Evolutionary conservation across 2,113 vertebrate species (phyloP).

Genomic region (Hydrochoerus hydrochaeris): DNA sequence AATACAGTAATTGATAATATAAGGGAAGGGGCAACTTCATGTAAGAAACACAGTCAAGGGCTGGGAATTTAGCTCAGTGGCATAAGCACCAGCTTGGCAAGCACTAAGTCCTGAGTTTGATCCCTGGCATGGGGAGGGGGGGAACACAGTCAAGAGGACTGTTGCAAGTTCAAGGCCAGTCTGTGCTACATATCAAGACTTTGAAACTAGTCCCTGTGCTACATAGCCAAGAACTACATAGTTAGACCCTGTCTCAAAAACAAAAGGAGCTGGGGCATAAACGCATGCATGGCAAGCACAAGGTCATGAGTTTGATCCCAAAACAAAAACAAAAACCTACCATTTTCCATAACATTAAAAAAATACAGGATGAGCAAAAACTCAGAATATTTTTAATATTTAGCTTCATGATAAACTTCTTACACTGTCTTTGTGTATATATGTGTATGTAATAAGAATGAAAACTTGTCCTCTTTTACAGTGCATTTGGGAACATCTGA

Average conservation of each 20-base stretch:
- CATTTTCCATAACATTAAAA: constrained; percentile 1
- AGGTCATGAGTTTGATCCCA: neutral
- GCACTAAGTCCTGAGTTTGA: no score
- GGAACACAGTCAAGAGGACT: neutral
- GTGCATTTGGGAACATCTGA: neutral
- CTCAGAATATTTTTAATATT: constrained; percentile 40
- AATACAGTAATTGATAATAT: neutral
- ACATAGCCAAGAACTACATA: neutral
- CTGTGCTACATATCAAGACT: neutral
- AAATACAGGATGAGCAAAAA: neutral
- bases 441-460: neutral
- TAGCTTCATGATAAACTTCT: constrained; percentile 11
- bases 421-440: neutral
- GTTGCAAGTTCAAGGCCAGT: neutral
- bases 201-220: neutral
- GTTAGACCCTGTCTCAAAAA: no score
- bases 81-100: no score
- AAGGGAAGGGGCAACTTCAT: neutral
- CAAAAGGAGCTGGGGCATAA: no score
- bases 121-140: no score
- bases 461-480: neutral
- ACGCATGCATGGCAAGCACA: no score
- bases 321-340: neutral
- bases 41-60: neutral
- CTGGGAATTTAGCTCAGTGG: no score